Evolutionary conservation across 2,797 vertebrate genomes (phyloP).

Genomic region (Monodelphis domestica): DNA sequence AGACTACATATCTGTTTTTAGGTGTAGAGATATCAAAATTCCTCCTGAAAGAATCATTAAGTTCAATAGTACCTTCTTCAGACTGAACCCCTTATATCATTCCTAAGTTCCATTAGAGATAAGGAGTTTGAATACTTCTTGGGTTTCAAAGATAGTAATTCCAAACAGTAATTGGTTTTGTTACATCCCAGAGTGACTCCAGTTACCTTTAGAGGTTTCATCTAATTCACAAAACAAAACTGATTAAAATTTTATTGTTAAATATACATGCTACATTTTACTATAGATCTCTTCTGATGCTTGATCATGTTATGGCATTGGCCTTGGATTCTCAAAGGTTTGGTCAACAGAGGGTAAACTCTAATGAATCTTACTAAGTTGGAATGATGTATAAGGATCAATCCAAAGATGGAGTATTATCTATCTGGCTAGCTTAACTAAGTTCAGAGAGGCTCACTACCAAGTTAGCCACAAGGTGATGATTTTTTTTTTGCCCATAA

Average conservation of each 20-base stretch:
- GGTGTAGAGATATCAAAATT: background rate
- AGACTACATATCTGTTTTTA: background rate
- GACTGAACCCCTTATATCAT: background rate
- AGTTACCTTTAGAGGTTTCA: background rate
- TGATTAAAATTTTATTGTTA: background rate
- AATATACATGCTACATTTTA: background rate
- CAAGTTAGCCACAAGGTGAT: background rate
- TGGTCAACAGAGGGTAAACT: background rate
- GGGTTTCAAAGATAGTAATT: background rate
- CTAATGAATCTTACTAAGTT: background rate
- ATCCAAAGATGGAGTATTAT: background rate
- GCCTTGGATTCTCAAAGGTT: background rate
- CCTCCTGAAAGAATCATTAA: background rate
- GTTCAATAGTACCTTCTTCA: rapidly evolving
- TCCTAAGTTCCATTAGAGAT: background rate
- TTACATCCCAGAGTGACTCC: background rate
- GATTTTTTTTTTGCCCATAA: background rate
- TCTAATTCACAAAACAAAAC: background rate
- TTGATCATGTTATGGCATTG: background rate
- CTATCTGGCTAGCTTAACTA: background rate
- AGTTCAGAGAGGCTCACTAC: background rate
- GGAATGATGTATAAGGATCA: background rate
- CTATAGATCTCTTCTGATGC: background rate
- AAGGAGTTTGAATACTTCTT: background rate
- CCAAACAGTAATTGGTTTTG: background rate